phyloP scores from a whole-genome alignment of 2,888 invertebrate genomes.

The Drosophila cognata region DNA sequence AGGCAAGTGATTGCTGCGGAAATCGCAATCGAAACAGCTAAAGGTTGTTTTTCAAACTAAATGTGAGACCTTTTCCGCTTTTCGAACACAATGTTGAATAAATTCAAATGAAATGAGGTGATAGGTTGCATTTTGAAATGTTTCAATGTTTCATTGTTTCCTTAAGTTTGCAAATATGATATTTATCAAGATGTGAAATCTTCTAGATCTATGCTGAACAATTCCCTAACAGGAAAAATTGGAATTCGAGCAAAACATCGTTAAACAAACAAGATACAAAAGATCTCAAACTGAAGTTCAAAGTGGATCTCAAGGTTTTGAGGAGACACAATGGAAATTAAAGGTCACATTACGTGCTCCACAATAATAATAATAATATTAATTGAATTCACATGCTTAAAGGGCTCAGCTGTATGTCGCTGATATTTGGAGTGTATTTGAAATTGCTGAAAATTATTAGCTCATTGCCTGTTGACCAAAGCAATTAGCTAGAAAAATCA shows the following conservation, averaged over 20 bases:
- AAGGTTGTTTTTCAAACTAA: constrained; percentile 23
- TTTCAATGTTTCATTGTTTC: background rate
- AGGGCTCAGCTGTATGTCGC: constrained; percentile 4
- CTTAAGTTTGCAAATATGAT: background rate
- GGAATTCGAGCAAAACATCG: background rate
- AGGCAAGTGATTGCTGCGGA: constrained; percentile 34
- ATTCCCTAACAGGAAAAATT: background rate
- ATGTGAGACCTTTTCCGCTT: constrained; percentile 28
- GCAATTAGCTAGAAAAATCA: constrained; percentile 71
- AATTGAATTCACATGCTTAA: constrained; percentile 6
- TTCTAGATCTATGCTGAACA: background rate
- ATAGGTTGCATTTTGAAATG: background rate
- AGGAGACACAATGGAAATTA: constrained; percentile 5
- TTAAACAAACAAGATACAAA: background rate
- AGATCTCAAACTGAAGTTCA: background rate
- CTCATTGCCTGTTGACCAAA: constrained; percentile 53
- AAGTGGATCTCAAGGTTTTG: constrained; percentile 10
- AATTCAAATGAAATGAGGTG: background rate
- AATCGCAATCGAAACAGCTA: constrained; percentile 22
- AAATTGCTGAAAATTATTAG: constrained; percentile 23
- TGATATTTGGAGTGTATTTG: constrained; percentile 15
- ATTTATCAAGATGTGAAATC: background rate
- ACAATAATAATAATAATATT: background rate
- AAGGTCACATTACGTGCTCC: constrained; percentile 5
- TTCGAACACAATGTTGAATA: background rate